phyloP scores from a whole-genome alignment of 2,113 vertebrate species.

The Puntigrus tetrazona region DNA sequence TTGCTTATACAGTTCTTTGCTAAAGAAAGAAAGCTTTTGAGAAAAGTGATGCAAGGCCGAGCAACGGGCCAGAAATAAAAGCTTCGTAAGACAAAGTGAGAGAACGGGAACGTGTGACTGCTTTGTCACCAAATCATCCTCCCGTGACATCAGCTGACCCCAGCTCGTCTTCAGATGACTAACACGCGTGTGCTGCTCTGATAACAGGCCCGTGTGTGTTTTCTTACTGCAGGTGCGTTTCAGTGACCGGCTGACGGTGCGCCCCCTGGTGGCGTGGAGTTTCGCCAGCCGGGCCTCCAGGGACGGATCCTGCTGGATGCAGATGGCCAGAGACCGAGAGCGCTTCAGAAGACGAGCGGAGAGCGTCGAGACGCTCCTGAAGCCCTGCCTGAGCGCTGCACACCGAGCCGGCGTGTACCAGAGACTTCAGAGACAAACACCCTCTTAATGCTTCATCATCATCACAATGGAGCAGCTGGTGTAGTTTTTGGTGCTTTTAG shows the following conservation, averaged over 20 bases:
- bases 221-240: constrained; percentile 55
- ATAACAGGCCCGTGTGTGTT: background rate
- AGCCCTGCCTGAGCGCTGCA: constrained; percentile 43
- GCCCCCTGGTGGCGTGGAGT: constrained; percentile 48
- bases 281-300: constrained; percentile 47
- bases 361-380: constrained; percentile 22
- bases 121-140: background rate
- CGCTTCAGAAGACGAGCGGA: constrained; percentile 58
- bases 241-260: constrained; percentile 43
- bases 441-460: background rate
- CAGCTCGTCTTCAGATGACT: too few relatives aligned
- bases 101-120: background rate
- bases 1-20: background rate
- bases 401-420: constrained; percentile 55
- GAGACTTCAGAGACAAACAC: constrained; percentile 10
- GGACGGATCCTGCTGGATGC: constrained; percentile 58
- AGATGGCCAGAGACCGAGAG: constrained; percentile 56
- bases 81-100: background rate
- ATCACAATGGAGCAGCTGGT: background rate
- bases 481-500: background rate
- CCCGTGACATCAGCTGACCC: background rate
- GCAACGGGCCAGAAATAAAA: background rate
- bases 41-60: background rate
- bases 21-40: background rate
- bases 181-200: background rate